Base-by-base conservation (phyloP, 2,888 invertebrate species). In the Baronia brevicornis region DNA sequence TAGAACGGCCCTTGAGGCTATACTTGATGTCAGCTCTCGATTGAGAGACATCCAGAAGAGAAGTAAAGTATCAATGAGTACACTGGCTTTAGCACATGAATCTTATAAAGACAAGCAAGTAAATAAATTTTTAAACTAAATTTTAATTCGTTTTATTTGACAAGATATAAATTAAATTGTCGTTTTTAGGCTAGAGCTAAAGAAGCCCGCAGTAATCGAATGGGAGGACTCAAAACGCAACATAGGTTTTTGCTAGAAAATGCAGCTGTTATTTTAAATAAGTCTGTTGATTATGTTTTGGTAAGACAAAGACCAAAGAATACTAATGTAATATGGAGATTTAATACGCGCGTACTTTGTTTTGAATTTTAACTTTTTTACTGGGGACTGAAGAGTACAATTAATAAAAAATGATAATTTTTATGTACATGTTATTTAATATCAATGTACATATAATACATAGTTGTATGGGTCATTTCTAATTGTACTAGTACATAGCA, bases 241-340 rank as follows among this genome's bases (percentile, higher is more conserved):
- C 90, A 92, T 55, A 85, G 89, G 39, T 90, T 89, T 61, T 68
- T 94, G 1, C 67, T 93, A 39, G 91, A 91, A 48, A 86, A 89
- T 57, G 88, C 88, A 14, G 89, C 90, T 4, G 70, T 84, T 13
- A 77, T 87, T 45, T 65, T 89, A 39, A 79, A 86, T 48, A 70
- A 82, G 32, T 67, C 86, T n/a, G 44, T 72, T 5, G 86, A 86
- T 12, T 84, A 86, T 43, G 78, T 91, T 2, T 75, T 91, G 67
- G 84, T 84, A 63, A 65, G 60, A 45, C 32, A 14, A 11, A n/a
- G n/a, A n/a, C n/a, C n/a, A n/a, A n/a, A n/a, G n/a, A n/a, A n/a
- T n/a, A n/a, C n/a, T n/a, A n/a, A n/a, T n/a, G n/a, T n/a, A n/a
- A n/a, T n/a, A n/a, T n/a, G n/a, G n/a, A n/a, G n/a, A n/a, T n/a